phyloP scores from a whole-genome alignment of 2,888 invertebrate genomes.

The Drymonia ruficornis region DNA sequence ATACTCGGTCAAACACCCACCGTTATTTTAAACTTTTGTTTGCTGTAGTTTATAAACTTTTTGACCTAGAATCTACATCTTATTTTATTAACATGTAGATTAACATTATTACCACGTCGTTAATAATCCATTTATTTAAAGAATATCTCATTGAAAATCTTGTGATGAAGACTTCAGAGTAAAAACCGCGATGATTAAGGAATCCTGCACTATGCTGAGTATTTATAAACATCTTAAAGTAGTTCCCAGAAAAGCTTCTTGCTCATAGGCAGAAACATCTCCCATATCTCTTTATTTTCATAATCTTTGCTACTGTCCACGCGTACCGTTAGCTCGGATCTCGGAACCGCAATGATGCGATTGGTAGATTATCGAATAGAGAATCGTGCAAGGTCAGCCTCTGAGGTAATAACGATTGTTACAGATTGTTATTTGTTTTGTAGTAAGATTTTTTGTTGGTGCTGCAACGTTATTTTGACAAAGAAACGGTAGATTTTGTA shows the following conservation, averaged over 20 bases:
- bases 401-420: conserved; percentile 8
- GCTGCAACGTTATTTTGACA: conserved; percentile 1
- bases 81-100: no score
- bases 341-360: conserved; percentile 19
- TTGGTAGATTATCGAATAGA: conserved; percentile 21
- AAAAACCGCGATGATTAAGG: no score
- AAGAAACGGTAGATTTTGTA: not conserved
- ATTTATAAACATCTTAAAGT: not conserved
- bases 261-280: not conserved
- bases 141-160: no score
- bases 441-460: conserved; percentile 1
- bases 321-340: conserved; percentile 18
- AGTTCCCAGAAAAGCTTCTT: not conserved
- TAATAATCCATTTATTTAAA: no score
- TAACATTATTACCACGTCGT: no score
- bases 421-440: conserved; percentile 7
- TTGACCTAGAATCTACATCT: no score
- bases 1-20: no score
- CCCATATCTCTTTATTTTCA: not conserved
- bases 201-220: no score
- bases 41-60: no score
- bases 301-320: conserved; percentile 4
- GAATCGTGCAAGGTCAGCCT: conserved; percentile 20
- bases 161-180: no score
- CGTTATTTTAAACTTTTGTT: no score